phyloP scores from a whole-genome alignment of 2,888 invertebrate species.

The Tholera decimalis region DNA sequence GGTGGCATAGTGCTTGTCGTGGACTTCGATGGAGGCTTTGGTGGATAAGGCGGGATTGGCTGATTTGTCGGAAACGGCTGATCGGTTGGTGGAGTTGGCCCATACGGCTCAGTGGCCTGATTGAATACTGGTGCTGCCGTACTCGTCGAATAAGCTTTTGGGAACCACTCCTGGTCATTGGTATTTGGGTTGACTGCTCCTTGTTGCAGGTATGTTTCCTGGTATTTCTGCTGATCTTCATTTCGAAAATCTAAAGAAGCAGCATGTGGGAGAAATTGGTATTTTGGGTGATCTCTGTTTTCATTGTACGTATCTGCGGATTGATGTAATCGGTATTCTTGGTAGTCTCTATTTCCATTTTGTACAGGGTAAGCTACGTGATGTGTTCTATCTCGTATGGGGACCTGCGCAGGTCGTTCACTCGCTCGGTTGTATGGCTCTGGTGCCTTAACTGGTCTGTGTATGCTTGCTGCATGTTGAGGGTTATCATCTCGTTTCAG shows the following conservation, averaged over 20 bases:
- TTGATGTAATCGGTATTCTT: constrained; percentile 12
- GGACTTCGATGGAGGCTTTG: background rate
- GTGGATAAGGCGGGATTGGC: no score
- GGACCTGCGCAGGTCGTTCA: background rate
- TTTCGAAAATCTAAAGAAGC: background rate
- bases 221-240: background rate
- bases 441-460: background rate
- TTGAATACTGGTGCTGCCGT: constrained; percentile 10
- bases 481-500: constrained; percentile 3
- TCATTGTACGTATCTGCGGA: background rate
- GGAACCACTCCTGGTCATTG: background rate
- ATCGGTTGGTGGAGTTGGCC: no score
- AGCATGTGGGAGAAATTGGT: background rate
- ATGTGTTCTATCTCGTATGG: background rate
- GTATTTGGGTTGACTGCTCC: background rate
- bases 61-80: no score
- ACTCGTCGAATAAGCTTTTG: constrained; percentile 14
- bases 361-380: background rate
- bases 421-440: background rate
- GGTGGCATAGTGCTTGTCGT: constrained; percentile 50
- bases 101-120: no score
- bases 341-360: constrained; percentile 5
- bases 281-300: background rate
- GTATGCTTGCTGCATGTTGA: constrained; percentile 1
- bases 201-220: background rate